Conservation (phyloP, 2,888 invertebrate genomes). For the Chorisops tibialis region DNA sequence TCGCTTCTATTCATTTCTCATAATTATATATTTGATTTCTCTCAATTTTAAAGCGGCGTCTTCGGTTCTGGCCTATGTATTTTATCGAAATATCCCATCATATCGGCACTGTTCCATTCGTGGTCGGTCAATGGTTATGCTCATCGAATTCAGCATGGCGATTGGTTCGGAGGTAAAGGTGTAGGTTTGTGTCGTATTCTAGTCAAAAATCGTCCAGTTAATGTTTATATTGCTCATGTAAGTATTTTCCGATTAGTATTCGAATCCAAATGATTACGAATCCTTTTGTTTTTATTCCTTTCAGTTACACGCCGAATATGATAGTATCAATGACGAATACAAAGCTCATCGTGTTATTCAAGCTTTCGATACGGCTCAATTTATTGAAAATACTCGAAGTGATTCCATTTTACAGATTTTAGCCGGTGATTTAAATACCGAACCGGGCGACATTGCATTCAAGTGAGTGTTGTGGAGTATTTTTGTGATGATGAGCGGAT, state of each 20-base stretch:
- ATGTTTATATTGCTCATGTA: constrained; percentile 93
- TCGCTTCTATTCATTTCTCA: neutral
- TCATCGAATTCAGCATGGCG: constrained; percentile 92
- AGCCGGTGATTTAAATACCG: constrained; percentile 93
- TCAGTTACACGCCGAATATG: constrained; percentile 92
- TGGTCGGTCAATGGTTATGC: constrained; percentile 98
- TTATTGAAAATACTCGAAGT: constrained; percentile 79
- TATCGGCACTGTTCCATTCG: constrained; percentile 84
- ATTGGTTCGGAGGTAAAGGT: constrained; percentile 99
- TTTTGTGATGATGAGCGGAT: neutral
- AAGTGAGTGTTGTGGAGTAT: constrained; percentile 48
- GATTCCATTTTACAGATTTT: constrained; percentile 79
- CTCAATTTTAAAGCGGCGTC: constrained; percentile 67
- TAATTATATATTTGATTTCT: neutral
- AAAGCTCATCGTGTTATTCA: constrained; percentile 88
- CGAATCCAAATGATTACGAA: neutral
- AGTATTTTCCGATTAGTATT: constrained; percentile 45
- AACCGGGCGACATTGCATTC: constrained; percentile 80
- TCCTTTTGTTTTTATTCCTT: constrained; percentile 38
- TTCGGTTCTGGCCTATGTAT: constrained; percentile 87
- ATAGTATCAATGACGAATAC: constrained; percentile 80
- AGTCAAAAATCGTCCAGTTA: constrained; percentile 64
- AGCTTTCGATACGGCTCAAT: constrained; percentile 92
- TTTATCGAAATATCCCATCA: constrained; percentile 77
- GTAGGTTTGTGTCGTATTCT: constrained; percentile 77